Base-by-base conservation (phyloP, 2,888 invertebrate species). In the Volucella bombylans region DNA sequence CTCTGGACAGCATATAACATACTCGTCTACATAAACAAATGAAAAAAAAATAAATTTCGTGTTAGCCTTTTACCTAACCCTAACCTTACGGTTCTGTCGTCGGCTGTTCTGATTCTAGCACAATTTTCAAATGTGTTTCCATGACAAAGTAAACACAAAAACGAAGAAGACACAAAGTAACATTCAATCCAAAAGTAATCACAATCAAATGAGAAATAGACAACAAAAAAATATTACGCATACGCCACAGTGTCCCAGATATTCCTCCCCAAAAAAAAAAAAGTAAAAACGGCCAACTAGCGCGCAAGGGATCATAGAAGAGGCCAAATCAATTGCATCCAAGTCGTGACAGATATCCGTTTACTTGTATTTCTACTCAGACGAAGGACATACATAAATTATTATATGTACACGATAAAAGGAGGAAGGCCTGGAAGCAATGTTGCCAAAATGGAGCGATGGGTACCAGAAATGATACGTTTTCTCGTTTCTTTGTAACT, bases 241-340 rank as follows among this genome's bases (percentile, higher is more conserved):
- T 77, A 77, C 77, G 69, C 41, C 77, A 69, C 52, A 39, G 47
- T 77, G 77, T 62, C 77, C 61, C 77, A 54, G 18, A 54, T 45
- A 31, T 31, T 31, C 31, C 0, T 6, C 31, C 4, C 1, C 4
- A 23, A 23, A 23, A 23, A 23, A 23, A 23, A 23, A 23, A 23
- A 4, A 4, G 0, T 6, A 4, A 31, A 31, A 31, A 6, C 0
- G 31, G 31, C 4, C 31, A 31, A 31, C 31, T 31, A 52, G 54
- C n/a, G 61, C 18, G 41, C 2, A 45, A 45, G 43, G 59, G 15
- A 61, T 45, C 41, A 41, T n/a, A 54, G 11, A 52, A 41, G 10
- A 67, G 45, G 2, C 43, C 61, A 62, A 77, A 69, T 55, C 77
- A 62, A 68, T 69, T 68, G 67, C 76, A 52, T 61, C 43, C 39